A percentile compares a stretch with the other conserved stretches of the same genome.
phyloP scores from a whole-genome alignment of 2,888 invertebrate species.

The Sturmia bella region DNA sequence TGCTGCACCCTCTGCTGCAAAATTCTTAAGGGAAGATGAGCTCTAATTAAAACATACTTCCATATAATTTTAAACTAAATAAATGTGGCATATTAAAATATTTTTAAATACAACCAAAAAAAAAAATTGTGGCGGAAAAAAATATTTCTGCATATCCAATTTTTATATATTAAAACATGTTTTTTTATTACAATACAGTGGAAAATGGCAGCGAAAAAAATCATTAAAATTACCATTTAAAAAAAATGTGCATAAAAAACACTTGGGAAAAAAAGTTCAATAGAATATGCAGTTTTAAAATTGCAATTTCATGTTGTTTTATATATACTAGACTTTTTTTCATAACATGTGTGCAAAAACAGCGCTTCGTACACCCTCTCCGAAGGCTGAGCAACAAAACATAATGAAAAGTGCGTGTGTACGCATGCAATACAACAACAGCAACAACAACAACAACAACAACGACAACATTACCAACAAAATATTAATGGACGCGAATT shows the following conservation, averaged over 20 bases:
- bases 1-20: not conserved
- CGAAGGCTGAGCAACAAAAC: constrained; percentile 14
- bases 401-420: constrained; percentile 57
- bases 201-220: constrained; percentile 19
- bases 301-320: constrained; percentile 59
- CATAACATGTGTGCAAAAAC: constrained; percentile 14
- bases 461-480: not conserved
- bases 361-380: not conserved
- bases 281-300: constrained; percentile 50
- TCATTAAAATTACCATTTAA: constrained; percentile 26
- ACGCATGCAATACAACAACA: constrained; percentile 53
- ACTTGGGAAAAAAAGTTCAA: constrained; percentile 25
- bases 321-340: constrained; percentile 60
- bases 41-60: not conserved
- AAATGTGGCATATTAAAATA: constrained; percentile 39
- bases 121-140: constrained; percentile 22
- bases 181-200: constrained; percentile 22
- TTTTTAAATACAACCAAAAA: constrained; percentile 44
- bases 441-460: constrained; percentile 10
- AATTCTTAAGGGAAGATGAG: not conserved
- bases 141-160: constrained; percentile 1
- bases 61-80: constrained; percentile 21
- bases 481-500: constrained; percentile 29
- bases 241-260: constrained; percentile 4
- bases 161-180: constrained; percentile 16